A percentile compares a stretch with the other conserved stretches of the same genome.
Conservation (phyloP, 2,797 vertebrate species). For the Brachymystax lenok region DNA sequence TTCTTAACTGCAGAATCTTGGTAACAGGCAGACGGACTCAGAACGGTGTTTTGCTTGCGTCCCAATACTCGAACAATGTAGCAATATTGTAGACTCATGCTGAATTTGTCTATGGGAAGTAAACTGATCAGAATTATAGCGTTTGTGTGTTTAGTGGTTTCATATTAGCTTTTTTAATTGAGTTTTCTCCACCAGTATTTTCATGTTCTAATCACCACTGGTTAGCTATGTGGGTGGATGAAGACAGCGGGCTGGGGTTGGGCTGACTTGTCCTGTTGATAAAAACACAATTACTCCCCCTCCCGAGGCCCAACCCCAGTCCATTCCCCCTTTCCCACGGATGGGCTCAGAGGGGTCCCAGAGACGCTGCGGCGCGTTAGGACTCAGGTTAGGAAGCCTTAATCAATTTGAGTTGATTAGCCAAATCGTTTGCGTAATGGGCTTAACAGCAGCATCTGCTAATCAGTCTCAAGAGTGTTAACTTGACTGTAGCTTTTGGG, state of each 20-base stretch:
- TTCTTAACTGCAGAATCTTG: no score
- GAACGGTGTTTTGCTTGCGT: no score
- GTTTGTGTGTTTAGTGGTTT: neutral
- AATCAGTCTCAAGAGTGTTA: conserved; percentile 50
- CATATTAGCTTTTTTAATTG: no score
- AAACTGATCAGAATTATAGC: neutral
- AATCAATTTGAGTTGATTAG: conserved; percentile 57
- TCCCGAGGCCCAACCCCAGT: neutral
- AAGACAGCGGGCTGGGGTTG: conserved; percentile 12
- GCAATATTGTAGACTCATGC: no score
- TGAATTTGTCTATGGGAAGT: no score
- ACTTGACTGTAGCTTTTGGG: conserved; percentile 40
- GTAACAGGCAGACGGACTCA: no score
- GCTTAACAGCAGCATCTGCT: conserved; percentile 48
- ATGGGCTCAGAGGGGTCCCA: conserved; percentile 24
- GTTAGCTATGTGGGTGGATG: no score
- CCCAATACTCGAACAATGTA: no score
- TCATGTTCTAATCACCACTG: no score
- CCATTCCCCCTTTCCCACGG: conserved; percentile 16
- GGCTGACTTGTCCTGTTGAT: conserved; percentile 34
- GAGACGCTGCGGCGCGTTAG: neutral
- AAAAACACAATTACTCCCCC: conserved; percentile 33
- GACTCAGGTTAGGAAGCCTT: conserved; percentile 4
- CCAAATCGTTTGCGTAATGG: conserved; percentile 52
- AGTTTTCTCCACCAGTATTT: no score